Percentiles rank a stretch among this genome's conserved stretches.
Conservation (phyloP, 2,113 vertebrate genomes). For the Ameiurus melas region DNA sequence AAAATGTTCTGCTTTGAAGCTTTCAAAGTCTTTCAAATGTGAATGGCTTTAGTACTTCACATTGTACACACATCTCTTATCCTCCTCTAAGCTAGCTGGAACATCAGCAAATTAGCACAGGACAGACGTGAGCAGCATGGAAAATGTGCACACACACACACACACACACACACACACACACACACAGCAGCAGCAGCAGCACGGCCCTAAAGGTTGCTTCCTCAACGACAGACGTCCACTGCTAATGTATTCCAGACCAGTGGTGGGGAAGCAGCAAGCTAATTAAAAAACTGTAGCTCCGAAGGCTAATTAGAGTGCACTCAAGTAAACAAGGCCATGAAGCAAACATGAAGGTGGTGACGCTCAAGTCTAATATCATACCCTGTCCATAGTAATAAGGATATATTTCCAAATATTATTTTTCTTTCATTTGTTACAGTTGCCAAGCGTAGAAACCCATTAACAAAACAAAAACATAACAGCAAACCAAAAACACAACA, state of each 20-base stretch:
- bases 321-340: conserved; percentile 44
- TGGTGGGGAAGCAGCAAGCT: conserved; percentile 39
- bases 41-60: conserved; percentile 6
- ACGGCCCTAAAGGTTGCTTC: conserved; percentile 37
- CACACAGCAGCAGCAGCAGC: background rate
- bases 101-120: conserved; percentile 46
- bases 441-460: background rate
- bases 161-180: conserved; percentile 1
- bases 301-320: conserved; percentile 47
- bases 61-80: conserved; percentile 14
- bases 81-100: conserved; percentile 35
- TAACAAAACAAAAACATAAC: background rate
- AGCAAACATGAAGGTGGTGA: background rate
- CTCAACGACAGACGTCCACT: conserved; percentile 18
- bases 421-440: background rate
- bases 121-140: conserved; percentile 38
- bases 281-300: conserved; percentile 41
- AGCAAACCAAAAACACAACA: background rate
- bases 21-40: conserved; percentile 7
- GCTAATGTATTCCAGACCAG: conserved; percentile 48
- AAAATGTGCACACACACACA: conserved; percentile 9
- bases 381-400: background rate
- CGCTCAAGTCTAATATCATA: background rate
- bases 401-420: background rate
- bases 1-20: conserved; percentile 14